These are phyloP conservation scores for Drosophila arawakana DNA, from an alignment of 1,140 invertebrate genomes.

Conservation along the genomic window DNA sequence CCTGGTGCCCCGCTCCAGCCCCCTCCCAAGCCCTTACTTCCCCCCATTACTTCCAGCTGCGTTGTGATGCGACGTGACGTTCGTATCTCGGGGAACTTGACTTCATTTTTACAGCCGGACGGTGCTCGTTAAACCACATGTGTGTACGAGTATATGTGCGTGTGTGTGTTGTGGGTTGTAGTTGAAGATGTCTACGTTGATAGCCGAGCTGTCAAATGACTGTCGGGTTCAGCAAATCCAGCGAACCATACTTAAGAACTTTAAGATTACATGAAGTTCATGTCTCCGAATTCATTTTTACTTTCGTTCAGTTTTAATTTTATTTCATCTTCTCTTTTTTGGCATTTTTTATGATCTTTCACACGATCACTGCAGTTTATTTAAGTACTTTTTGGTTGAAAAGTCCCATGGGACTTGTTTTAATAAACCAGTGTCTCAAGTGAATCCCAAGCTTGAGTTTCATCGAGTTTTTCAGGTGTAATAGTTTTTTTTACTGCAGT, in stretches of 20 bases:
- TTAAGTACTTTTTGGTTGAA: too few relatives aligned
- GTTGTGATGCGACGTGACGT: conserved; percentile 7
- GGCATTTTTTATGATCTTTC: not conserved
- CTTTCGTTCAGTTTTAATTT: conserved; percentile 4
- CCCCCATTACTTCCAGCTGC: conserved; percentile 6
- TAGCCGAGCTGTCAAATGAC: conserved; percentile 46
- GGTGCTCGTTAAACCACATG: conserved; percentile 42
- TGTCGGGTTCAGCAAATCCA: conserved; percentile 20
- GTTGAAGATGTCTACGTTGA: conserved; percentile 52
- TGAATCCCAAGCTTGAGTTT: too few relatives aligned
- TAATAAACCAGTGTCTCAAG: too few relatives aligned
- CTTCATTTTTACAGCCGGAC: conserved; percentile 48
- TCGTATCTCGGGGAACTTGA: conserved; percentile 32
- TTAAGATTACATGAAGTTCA: not conserved
- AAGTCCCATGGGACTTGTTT: too few relatives aligned
- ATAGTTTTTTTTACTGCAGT: too few relatives aligned
- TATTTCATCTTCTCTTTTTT: too few relatives aligned
- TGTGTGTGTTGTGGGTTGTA: conserved; percentile 29
- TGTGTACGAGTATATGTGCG: not conserved
- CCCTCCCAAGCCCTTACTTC: not conserved
- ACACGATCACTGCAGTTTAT: not conserved
- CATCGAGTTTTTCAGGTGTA: too few relatives aligned
- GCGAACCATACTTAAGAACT: conserved; percentile 14
- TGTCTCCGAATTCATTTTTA: not conserved
- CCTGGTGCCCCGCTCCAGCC: conserved; percentile 9